Evolutionary conservation across 2,113 vertebrate species (phyloP), one percentile per base, ranked within the genome.

Genomic region (Aplodontia rufa): DNA sequence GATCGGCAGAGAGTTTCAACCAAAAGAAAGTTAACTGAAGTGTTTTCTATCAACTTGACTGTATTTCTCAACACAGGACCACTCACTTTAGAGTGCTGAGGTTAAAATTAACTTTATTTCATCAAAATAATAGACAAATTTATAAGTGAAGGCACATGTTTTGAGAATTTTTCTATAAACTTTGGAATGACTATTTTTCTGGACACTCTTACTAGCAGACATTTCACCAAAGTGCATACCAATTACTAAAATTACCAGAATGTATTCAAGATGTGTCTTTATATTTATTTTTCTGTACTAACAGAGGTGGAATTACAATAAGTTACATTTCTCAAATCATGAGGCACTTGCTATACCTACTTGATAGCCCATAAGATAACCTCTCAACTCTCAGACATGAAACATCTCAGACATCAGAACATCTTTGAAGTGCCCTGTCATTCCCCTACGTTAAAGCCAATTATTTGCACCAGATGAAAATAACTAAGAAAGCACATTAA

Each of bases 221-320:
- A 97, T 98, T 98, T 96, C 75, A 93, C 47, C 60, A 19, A 96
- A 96, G 49, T 51, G 19, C 22, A 97, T 90, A 95, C 64, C 97
- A 94, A 98, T 98, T 98, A 93, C 92, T 97, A 95, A 98, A 98
- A 97, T 97, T 98, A 98, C 97, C 95, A 95, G 97, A 98, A 98
- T 97, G 93, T 97, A 97, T 98, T 97, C 97, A 98, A 96, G 96
- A 98, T 98, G 95, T 96, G 51, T 96, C 91, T 97, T 58, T 45
- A 71, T 96, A 76, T 55, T 97, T n/a, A n/a, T n/a, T 94, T 97
- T 90, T 91, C 71, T 79, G 53, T 97, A 90, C 94, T 94, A 83
- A 79, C 79, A 79, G 83, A 96, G 92, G 94, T 94, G 64, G 89
- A 95, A 97, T 97, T 98, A 87, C 76, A 94, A 28, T 98, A 96